These are phyloP conservation scores for Diplazon laetatorius DNA, from an alignment of 2,888 invertebrate genomes.

Conservation along the genomic window DNA sequence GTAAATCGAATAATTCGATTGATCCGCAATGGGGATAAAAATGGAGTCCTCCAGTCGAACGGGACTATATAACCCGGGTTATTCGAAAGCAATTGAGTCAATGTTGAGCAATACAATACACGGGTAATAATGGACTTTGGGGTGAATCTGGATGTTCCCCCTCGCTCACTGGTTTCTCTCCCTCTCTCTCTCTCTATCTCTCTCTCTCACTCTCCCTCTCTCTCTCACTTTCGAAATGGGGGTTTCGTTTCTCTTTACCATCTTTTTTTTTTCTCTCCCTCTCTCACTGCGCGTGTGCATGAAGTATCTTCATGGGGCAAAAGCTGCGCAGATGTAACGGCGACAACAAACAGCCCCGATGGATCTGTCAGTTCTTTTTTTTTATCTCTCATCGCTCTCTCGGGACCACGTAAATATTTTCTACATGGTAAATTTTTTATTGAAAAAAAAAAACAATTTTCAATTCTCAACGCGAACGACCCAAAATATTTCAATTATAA, in stretches of 20 bases:
- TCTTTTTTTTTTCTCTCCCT: slow-evolving; percentile 28
- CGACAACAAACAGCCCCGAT: slow-evolving; percentile 79
- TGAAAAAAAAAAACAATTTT: not conserved
- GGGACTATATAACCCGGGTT: slow-evolving; percentile 70
- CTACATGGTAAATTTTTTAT: slow-evolving; percentile 27
- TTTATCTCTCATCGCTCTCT: slow-evolving; percentile 52
- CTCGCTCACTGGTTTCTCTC: slow-evolving; percentile 36
- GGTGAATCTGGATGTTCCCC: slow-evolving; percentile 79
- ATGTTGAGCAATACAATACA: slow-evolving; percentile 82
- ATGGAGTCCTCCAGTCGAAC: slow-evolving; percentile 51
- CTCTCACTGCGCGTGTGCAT: slow-evolving; percentile 42
- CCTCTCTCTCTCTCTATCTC: slow-evolving; percentile 19
- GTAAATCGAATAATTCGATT: slow-evolving; percentile 82
- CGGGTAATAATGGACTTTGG: slow-evolving; percentile 82
- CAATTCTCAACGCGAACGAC: not conserved
- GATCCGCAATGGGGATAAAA: slow-evolving; percentile 73
- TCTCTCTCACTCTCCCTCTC: slow-evolving; percentile 28
- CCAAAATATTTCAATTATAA: slow-evolving; percentile 20
- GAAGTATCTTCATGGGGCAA: slow-evolving; percentile 63
- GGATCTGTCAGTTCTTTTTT: slow-evolving; percentile 72
- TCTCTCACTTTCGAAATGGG: slow-evolving; percentile 44
- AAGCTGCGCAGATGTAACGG: slow-evolving; percentile 80
- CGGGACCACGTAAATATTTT: slow-evolving; percentile 48
- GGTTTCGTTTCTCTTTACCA: slow-evolving; percentile 16
- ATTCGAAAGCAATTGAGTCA: slow-evolving; percentile 83